Percentiles rank a stretch among this genome's conserved stretches.
Evolutionary conservation across 1,140 invertebrate genomes (phyloP).

Genomic region (Formica selysi): DNA sequence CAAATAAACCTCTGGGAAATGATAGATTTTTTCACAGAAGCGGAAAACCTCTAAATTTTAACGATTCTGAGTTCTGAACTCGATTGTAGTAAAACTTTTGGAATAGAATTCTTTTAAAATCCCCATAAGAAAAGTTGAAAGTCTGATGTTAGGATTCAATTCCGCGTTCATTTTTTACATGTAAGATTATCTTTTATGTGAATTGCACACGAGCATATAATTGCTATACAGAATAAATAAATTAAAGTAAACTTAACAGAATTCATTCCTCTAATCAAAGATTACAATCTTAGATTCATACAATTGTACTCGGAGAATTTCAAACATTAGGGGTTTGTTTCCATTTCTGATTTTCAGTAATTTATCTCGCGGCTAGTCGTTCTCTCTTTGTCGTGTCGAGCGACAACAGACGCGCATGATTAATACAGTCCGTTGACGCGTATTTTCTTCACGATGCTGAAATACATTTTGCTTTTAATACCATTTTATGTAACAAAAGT

Average conservation of each 20-base stretch:
- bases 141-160: not conserved
- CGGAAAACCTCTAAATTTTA: not conserved
- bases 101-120: not conserved
- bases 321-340: not conserved
- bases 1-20: not conserved
- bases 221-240: not conserved
- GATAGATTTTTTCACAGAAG: not conserved
- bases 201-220: not conserved
- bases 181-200: not conserved
- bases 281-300: not conserved
- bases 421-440: slow-evolving; percentile 39
- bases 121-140: not conserved
- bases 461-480: slow-evolving; percentile 39
- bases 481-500: slow-evolving; percentile 31
- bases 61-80: not conserved
- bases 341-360: not conserved
- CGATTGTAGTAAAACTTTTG: not conserved
- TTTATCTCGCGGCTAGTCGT: slow-evolving; percentile 35
- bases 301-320: not conserved
- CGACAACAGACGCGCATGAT: slow-evolving; percentile 34
- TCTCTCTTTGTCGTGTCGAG: slow-evolving; percentile 13
- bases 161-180: not conserved
- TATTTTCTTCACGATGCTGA: slow-evolving; percentile 21
- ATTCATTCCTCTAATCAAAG: not conserved
- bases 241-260: not conserved